Conservation (phyloP, 2,113 vertebrate genomes). For the Tragulus kanchil region DNA sequence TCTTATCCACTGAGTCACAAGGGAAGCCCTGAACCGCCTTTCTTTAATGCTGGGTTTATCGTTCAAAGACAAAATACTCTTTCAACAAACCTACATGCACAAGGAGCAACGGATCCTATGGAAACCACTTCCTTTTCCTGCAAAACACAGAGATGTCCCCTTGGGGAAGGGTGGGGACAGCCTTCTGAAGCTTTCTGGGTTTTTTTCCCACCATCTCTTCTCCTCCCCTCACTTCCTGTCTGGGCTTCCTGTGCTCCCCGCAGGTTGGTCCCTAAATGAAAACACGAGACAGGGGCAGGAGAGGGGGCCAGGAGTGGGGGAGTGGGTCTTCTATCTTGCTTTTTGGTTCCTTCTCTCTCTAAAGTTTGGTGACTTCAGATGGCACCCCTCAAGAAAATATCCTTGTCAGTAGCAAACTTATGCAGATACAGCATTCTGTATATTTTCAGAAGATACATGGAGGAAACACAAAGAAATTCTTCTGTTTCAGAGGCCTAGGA, state of each 20-base stretch:
- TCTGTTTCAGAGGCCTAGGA: not conserved
- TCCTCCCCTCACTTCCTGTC: rapidly evolving
- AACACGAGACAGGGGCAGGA: not conserved
- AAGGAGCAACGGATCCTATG: not conserved
- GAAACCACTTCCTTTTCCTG: not conserved
- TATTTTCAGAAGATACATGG: not conserved
- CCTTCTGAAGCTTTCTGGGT: not conserved
- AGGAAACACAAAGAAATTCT: not conserved
- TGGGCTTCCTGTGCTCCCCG: rapidly evolving
- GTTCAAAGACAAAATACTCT: not conserved
- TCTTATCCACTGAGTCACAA: no score
- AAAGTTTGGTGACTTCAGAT: not conserved
- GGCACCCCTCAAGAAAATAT: not conserved
- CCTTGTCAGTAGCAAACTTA: not conserved
- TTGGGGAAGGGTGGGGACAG: not conserved
- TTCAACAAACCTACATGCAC: not conserved
- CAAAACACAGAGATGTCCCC: not conserved
- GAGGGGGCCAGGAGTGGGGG: rapidly evolving
- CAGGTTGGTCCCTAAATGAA: not conserved
- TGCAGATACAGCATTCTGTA: not conserved
- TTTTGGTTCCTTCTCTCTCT: not conserved
- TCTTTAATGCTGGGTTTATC: not conserved
- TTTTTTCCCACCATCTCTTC: not conserved
- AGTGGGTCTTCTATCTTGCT: not conserved
- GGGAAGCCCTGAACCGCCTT: not conserved